These are phyloP conservation scores for Pomatorhinus ruficollis DNA, from an alignment of 2,113 vertebrate species.

Conservation along the genomic window DNA sequence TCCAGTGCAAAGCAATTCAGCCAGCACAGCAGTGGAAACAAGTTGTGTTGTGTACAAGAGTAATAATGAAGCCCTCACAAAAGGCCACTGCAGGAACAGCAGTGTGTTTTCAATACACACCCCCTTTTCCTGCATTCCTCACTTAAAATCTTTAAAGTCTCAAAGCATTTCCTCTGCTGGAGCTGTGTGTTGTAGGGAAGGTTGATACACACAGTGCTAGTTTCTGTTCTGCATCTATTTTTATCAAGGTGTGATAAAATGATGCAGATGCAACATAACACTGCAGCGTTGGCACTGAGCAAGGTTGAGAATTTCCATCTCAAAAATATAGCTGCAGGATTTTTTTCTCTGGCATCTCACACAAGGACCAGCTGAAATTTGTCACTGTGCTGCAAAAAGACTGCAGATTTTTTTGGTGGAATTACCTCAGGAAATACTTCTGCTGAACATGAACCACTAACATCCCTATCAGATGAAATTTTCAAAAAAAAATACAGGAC, in stretches of 20 bases:
- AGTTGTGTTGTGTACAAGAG: neutral
- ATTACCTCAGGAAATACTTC: neutral
- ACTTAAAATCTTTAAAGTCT: neutral
- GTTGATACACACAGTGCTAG: rapidly evolving
- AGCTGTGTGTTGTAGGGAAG: neutral
- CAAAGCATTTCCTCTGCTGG: neutral
- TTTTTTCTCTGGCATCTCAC: neutral
- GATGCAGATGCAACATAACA: slow-evolving; percentile 23
- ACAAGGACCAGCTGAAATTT: neutral
- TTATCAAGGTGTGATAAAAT: neutral
- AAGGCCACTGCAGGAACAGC: neutral
- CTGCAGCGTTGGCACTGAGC: neutral
- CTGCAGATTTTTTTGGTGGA: neutral
- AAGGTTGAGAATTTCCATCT: neutral
- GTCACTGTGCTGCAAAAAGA: neutral
- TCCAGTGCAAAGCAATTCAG: neutral
- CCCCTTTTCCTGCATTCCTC: neutral
- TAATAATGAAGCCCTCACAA: neutral
- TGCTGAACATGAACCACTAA: neutral
- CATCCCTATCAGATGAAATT: neutral
- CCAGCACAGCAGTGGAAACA: neutral
- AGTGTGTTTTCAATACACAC: neutral
- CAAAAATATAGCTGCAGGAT: neutral
- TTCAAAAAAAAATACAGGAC: neutral
- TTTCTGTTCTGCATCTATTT: neutral